Evolutionary conservation across 2,113 vertebrate genomes (phyloP), one percentile per base, ranked within the genome.

Genomic region (Bubalus kerabau): DNA sequence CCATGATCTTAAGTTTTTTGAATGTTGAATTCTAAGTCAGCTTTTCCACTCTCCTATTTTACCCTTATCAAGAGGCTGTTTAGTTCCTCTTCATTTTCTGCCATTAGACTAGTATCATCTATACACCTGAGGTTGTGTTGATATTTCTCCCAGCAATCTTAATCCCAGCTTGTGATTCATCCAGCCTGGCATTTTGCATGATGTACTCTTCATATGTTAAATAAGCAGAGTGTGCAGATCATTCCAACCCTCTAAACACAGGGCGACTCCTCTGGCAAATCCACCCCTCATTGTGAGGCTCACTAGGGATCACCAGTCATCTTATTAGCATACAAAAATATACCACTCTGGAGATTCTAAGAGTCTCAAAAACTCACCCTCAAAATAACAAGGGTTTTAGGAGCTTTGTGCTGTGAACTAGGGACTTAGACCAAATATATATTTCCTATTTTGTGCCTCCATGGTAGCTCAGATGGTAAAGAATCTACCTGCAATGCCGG

Each of bases 101-200:
- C 21, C 36, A 14, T 43, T 74, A 3, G 3, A 74, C 10, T 74
- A 24, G 10, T 74, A 74, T 74, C 71, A 40, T 43, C 12, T 43
- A 14, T 21, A 76, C 11, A 26, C 26, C 71, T 76, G 36, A 76
- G 36, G 71, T 74, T 74, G 11, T 74, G 11, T 74, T 24, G 36
- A 40, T 24, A 74, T 43, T 74, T 74, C 71, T 74, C 21, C 36
- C 21, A 7, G 71, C 21, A 14, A 24, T 74, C 36, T 74, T 74
- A 11, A 74, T 74, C 43, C 21, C 36, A 74, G 36, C 36, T 74
- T 14, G 21, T 24, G 36, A 74, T 24, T 43, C 71, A 74, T 74
- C 11, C 11, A 74, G 71, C 23, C 36, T 43, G 36, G 21, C 0
- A 0, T 76, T 76, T 76, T 43, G 36, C 6, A 0, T 76, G 71